A percentile compares a stretch with the other conserved stretches of the same genome.
phyloP scores from a whole-genome alignment of 2,888 invertebrate species.

The Acleris sparsana region DNA sequence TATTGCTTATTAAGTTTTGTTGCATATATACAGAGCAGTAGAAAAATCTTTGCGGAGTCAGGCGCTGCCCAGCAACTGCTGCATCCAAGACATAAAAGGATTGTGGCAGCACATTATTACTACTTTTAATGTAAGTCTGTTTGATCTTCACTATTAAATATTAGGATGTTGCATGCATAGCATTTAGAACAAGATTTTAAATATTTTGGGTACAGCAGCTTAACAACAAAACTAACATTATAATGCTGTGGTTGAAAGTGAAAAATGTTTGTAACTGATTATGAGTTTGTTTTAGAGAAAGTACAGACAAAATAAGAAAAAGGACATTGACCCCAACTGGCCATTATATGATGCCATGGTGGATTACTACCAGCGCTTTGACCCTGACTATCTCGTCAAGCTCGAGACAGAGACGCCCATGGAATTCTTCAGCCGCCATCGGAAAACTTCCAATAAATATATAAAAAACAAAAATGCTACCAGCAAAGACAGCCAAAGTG shows the following conservation, averaged over 20 bases:
- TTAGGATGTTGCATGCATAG: too few relatives aligned
- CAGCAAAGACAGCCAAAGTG: conserved; percentile 50
- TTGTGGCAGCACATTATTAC: conserved; percentile 72
- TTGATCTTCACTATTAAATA: not conserved
- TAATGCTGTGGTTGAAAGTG: not conserved
- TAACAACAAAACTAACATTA: not conserved
- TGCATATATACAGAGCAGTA: conserved; percentile 54
- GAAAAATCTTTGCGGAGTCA: conserved; percentile 68
- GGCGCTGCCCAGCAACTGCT: conserved; percentile 70
- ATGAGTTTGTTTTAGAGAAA: conserved; percentile 60
- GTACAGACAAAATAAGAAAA: conserved; percentile 62
- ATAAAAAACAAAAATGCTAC: conserved; percentile 41
- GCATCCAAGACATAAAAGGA: conserved; percentile 73
- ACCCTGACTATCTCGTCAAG: conserved; percentile 56
- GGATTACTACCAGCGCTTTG: conserved; percentile 58
- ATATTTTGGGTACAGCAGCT: not conserved
- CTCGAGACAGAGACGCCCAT: conserved; percentile 55
- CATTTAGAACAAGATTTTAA: too few relatives aligned
- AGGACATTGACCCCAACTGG: conserved; percentile 61
- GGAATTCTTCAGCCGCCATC: conserved; percentile 44
- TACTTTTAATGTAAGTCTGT: conserved; percentile 68
- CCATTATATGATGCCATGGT: conserved; percentile 64
- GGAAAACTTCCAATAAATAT: conserved; percentile 47
- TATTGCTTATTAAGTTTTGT: too few relatives aligned
- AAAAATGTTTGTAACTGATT: too few relatives aligned